Conservation (phyloP, 2,888 invertebrate genomes). For the Zootermopsis nevadensis region DNA sequence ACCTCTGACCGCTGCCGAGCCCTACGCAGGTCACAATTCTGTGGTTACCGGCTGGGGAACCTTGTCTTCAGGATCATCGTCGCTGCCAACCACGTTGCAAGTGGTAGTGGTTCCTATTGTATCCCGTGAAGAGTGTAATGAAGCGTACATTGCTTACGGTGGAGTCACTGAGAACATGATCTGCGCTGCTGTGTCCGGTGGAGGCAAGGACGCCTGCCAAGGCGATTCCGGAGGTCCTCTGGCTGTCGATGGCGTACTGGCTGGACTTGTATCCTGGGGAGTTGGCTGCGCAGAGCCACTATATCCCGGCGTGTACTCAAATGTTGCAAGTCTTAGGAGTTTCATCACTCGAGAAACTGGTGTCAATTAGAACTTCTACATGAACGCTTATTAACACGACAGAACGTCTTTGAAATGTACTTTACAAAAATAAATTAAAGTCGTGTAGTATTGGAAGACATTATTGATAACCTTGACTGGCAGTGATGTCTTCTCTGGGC, state of each 20-base stretch:
- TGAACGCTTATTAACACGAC: no score
- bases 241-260: conserved; percentile 55
- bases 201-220: conserved; percentile 67
- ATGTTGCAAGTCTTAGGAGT: conserved; percentile 41
- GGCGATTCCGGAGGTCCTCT: conserved; percentile 63
- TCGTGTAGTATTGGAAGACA: no score
- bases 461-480: no score
- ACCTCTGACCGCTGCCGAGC: neutral
- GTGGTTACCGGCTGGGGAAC: conserved; percentile 60
- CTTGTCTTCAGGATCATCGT: conserved; percentile 52
- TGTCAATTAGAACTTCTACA: no score
- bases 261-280: conserved; percentile 63
- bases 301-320: conserved; percentile 54
- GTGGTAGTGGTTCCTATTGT: conserved; percentile 59
- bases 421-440: no score
- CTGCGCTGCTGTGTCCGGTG: neutral
- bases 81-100: conserved; percentile 56
- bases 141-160: conserved; percentile 55
- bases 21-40: neutral
- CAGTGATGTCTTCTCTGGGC: no score
- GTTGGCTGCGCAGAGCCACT: conserved; percentile 57
- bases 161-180: conserved; percentile 46
- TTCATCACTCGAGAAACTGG: neutral
- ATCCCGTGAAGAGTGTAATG: conserved; percentile 56
- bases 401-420: no score